phyloP scores from a whole-genome alignment of 2,797 vertebrate species.

The Geotrypetes seraphini region DNA sequence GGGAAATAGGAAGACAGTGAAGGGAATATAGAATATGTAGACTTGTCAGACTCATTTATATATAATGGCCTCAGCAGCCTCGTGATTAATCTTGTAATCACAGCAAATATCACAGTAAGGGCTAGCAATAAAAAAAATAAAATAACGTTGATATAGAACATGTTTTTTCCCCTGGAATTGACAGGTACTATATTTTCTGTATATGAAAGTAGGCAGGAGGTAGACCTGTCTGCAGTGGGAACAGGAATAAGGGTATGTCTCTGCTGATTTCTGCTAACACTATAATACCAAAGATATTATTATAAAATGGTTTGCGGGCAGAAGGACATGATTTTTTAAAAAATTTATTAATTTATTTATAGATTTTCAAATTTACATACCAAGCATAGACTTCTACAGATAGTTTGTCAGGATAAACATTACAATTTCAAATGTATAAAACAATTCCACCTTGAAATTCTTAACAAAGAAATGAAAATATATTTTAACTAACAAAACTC shows the following conservation, averaged over 20 bases:
- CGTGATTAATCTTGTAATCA: constrained; percentile 40
- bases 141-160: constrained; percentile 20
- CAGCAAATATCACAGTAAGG: constrained; percentile 27
- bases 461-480: no score
- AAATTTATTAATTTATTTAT: no score
- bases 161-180: constrained; percentile 15
- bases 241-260: not conserved
- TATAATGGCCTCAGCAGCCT: constrained; percentile 19
- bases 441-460: no score
- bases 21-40: constrained; percentile 6
- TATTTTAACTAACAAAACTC: no score
- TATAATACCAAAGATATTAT: not conserved
- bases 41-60: constrained; percentile 20
- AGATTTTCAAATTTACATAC: no score
- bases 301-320: no score
- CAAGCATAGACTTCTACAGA: no score
- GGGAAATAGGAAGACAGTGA: not conserved
- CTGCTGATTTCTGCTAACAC: not conserved
- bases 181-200: constrained; percentile 19
- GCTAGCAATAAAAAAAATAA: constrained; percentile 25
- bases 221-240: not conserved
- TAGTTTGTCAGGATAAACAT: no score
- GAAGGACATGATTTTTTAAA: no score
- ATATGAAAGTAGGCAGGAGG: constrained; percentile 24
- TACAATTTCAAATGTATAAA: no score